Evolutionary conservation across 2,888 invertebrate genomes (phyloP).

Genomic region (Palloptera scutellata): DNA sequence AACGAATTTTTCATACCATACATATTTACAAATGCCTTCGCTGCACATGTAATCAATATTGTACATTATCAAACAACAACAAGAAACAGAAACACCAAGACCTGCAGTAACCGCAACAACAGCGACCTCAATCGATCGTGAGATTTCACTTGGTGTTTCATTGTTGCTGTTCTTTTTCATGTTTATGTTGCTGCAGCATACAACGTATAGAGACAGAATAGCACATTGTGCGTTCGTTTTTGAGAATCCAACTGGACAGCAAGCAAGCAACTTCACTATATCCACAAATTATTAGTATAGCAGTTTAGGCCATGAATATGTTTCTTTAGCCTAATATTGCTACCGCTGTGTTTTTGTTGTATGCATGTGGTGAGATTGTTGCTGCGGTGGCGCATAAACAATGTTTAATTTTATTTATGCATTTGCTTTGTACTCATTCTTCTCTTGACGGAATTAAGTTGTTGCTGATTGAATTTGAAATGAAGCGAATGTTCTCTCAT

Average conservation of each 20-base stretch:
- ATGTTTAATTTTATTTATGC: not conserved
- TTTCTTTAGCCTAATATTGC: not conserved
- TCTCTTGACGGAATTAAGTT: not conserved
- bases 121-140: conserved; percentile 27
- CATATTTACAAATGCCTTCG: not conserved
- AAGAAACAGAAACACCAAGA: not conserved
- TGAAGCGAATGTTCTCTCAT: too few relatives aligned
- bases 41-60: not conserved
- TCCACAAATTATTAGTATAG: not conserved
- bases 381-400: conserved; percentile 25
- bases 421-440: too few relatives aligned
- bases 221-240: not conserved
- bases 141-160: conserved; percentile 21
- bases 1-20: too few relatives aligned
- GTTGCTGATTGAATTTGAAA: not conserved
- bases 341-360: not conserved
- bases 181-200: not conserved
- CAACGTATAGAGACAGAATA: too few relatives aligned
- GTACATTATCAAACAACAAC: not conserved
- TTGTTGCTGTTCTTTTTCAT: not conserved
- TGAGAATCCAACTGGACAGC: not conserved
- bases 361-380: not conserved
- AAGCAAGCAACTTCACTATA: not conserved
- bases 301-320: conserved; percentile 11
- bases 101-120: not conserved